phyloP scores from a whole-genome alignment of 2,888 invertebrate species.

The Eupithecia insigniata region DNA sequence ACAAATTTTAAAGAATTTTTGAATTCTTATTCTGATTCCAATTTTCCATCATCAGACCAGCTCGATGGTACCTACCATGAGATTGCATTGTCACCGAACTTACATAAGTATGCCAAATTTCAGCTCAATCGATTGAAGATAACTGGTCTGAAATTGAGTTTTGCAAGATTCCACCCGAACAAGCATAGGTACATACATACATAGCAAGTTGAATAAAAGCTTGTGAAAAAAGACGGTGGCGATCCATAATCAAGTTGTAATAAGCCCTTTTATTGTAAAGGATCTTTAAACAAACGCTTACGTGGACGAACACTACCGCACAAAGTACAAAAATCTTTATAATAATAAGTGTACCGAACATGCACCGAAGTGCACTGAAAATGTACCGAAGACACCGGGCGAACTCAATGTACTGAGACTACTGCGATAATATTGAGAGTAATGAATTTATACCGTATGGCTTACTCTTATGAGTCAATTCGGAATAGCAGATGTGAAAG shows the following conservation, averaged over 20 bases:
- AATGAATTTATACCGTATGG: not conserved
- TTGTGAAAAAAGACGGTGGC: not conserved
- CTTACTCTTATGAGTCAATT: not conserved
- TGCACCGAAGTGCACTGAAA: conserved; percentile 25
- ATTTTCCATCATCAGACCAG: too few species aligned
- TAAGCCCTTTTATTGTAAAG: not conserved
- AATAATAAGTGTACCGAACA: conserved; percentile 20
- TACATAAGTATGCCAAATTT: too few species aligned
- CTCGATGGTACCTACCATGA: too few species aligned
- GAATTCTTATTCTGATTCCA: too few species aligned
- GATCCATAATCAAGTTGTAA: not conserved
- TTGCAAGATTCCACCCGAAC: too few species aligned
- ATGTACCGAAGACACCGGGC: conserved; percentile 25
- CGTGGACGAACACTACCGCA: not conserved
- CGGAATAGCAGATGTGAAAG: conserved; percentile 9
- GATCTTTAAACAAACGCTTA: not conserved
- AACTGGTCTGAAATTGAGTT: too few species aligned
- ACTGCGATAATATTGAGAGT: not conserved
- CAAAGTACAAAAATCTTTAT: not conserved
- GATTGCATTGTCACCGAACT: too few species aligned
- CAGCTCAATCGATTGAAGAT: too few species aligned
- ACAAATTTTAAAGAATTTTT: too few species aligned
- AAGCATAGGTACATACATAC: too few species aligned
- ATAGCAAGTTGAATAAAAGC: too few species aligned
- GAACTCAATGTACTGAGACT: conserved; percentile 5